Conservation (phyloP, 2,888 invertebrate species). For the Philopedon plagiatum region DNA sequence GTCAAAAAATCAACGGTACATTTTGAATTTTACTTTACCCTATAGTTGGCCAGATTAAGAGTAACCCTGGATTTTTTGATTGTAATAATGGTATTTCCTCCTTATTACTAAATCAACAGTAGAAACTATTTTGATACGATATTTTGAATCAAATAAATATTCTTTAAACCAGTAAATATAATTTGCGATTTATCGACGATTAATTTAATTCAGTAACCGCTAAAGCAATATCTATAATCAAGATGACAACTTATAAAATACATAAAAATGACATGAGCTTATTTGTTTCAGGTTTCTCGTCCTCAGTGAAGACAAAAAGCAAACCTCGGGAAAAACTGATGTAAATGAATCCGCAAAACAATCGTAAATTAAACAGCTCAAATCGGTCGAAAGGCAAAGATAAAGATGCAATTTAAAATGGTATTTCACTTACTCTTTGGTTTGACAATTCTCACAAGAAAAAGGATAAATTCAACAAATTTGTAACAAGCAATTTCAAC, state of each 20-base stretch:
- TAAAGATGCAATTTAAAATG: constrained; percentile 19
- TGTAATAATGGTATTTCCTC: too few relatives aligned
- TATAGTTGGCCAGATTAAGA: too few relatives aligned
- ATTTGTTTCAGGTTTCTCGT: not conserved
- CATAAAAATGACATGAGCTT: not conserved
- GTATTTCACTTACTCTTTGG: constrained; percentile 7
- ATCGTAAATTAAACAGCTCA: not conserved
- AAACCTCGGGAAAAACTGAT: not conserved
- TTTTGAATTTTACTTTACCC: too few relatives aligned
- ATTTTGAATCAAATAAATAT: too few relatives aligned
- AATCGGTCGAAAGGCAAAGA: not conserved
- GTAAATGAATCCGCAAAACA: not conserved
- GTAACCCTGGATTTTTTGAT: too few relatives aligned
- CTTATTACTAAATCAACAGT: too few relatives aligned
- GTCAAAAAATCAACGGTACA: too few relatives aligned
- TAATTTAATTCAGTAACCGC: too few relatives aligned
- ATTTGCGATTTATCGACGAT: too few relatives aligned
- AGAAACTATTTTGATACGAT: too few relatives aligned
- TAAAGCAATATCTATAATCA: too few relatives aligned
- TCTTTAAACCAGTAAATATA: too few relatives aligned
- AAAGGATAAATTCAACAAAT: not conserved
- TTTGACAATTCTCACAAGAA: constrained; percentile 4
- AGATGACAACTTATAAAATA: not conserved
- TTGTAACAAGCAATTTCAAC: constrained; percentile 3
- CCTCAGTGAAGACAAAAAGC: not conserved